Base-by-base conservation (phyloP, 2,888 invertebrate genomes). In the Urechis unicinctus region DNA sequence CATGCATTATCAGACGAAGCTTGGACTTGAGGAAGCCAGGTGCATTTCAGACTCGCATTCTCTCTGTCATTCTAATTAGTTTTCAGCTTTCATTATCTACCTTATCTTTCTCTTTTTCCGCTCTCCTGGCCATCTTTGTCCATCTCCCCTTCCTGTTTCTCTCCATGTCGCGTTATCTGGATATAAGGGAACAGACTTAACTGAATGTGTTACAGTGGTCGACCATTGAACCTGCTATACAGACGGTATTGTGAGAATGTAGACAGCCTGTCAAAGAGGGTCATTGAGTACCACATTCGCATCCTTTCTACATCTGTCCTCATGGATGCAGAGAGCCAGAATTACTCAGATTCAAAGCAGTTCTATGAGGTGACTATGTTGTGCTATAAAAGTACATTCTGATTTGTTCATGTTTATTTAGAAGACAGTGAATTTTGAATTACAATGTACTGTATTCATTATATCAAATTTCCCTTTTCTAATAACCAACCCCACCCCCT, bases 331-430 rank as follows among this genome's bases (percentile, higher is more conserved):
- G 73, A 74, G 50, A 71, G 72, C 55, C 65, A 72, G 43, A 64
- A 73, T 62, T 75, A 73, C 74, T 53, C 62, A 21, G 69, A 73
- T 50, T 55, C 56, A 44, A 74, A 75, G 53, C 74, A 75, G 48
- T 75, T 75, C 54, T 70, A 71, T 64, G 75, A 75, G 71, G 75
- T 74, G 29, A 36, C 52, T 55, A 17, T 24, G 13, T 17, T 28
- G n/a, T 13, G 9, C n/a, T 36, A 36, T 36, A 36, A n/a, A n/a
- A n/a, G n/a, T n/a, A n/a, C n/a, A n/a, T n/a, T n/a, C n/a, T n/a
- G n/a, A n/a, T n/a, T n/a, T n/a, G n/a, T n/a, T n/a, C n/a, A n/a
- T n/a, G n/a, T n/a, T n/a, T n/a, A n/a, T n/a, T n/a, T n/a, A n/a
- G n/a, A n/a, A n/a, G n/a, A n/a, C n/a, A n/a, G n/a, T n/a, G n/a